Evolutionary conservation across 2,888 invertebrate genomes (phyloP), one percentile per base, ranked within the genome.

Genomic region (Caenorhabditis sp.): DNA sequence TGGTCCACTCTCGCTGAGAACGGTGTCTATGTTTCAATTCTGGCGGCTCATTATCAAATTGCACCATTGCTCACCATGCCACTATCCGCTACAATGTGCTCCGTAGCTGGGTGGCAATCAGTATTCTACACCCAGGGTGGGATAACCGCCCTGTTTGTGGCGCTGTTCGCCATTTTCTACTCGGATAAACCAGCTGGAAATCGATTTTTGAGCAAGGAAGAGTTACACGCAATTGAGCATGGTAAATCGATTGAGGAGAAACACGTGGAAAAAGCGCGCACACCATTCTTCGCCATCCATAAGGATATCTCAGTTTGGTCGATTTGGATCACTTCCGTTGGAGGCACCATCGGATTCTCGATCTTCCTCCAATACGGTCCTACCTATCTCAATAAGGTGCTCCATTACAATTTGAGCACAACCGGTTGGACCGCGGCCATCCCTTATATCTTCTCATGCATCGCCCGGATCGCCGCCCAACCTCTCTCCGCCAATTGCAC

Each of bases 31-130:
- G 75, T 80, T 17, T 72, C 77, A 12, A 59, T 77, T 31, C 65
- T 80, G 25, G 72, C 77, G 1, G 75, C 75, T 43, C 71, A 80
- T 53, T 73, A 71, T 59, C 77, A 77, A 65, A 57, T 76, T 43
- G 77, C 76, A n/a, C 74, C 73, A 38, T 61, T 72, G 1, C 53
- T 78, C n/a, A 80, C 80, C 0, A 80, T 80, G 80, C 80, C 80
- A 5, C 49, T 80, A 12, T 67, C 76, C 0, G 80, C 71, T 12
- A 43, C 60, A 25, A 63, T 80, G 64, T 80, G 80, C 64, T 63
- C 43, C 36, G 54, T 72, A 26, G 38, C 67, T 12, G 80, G 80
- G 50, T 80, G 80, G 80, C 59, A 54, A 4, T 72, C 70, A 0
- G 69, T 80, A n/a, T 80, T 76, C 61, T 80, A 77, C 57, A 63